A percentile compares a stretch with the other conserved stretches of the same genome.
These are phyloP conservation scores for Lemur catta DNA, from an alignment of 2,797 vertebrate species.

Conservation along the genomic window DNA sequence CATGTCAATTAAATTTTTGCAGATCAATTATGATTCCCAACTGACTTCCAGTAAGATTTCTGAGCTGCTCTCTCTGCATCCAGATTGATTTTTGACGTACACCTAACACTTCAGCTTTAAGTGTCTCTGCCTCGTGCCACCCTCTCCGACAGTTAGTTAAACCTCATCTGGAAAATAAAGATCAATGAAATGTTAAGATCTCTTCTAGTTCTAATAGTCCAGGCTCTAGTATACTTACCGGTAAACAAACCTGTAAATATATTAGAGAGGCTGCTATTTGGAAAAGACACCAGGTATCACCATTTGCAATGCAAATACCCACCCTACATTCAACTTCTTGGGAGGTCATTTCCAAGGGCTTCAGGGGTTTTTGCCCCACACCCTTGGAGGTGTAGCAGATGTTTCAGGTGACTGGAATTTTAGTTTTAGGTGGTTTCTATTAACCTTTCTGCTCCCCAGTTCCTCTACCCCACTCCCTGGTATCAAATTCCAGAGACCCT, in stretches of 20 bases:
- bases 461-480: not conserved
- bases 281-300: not conserved
- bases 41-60: constrained; percentile 1
- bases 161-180: not conserved
- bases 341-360: not conserved
- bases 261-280: not conserved
- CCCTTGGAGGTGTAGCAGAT: not conserved
- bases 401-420: not conserved
- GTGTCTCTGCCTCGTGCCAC: not conserved
- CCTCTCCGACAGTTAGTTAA: not conserved
- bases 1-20: not conserved
- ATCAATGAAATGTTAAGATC: not conserved
- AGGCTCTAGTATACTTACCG: not conserved
- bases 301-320: not conserved
- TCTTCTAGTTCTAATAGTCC: not conserved
- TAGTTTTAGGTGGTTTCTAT: not conserved
- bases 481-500: not conserved
- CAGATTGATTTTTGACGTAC: not conserved
- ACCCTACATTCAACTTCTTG: not conserved
- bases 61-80: not conserved
- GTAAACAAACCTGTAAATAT: not conserved
- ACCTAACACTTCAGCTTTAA: not conserved
- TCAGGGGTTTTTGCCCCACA: not conserved
- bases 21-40: not conserved
- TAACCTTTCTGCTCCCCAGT: not conserved